A percentile compares a stretch with the other conserved stretches of the same genome.
These are phyloP conservation scores for Palythoa grandis DNA, from an alignment of 92 coral and sea anemone species.

Conservation along the genomic window DNA sequence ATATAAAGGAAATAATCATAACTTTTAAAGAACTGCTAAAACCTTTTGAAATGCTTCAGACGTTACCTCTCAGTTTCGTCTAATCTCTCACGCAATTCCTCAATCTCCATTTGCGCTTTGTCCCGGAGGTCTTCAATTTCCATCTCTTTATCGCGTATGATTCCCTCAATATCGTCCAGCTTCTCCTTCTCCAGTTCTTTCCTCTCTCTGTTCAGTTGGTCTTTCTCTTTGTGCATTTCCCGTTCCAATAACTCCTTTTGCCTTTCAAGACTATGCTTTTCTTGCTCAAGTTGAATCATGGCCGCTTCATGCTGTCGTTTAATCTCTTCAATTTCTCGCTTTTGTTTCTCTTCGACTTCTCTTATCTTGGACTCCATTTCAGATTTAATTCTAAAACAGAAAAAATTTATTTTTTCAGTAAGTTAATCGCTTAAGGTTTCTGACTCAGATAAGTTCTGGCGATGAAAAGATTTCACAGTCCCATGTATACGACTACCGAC, in stretches of 20 bases:
- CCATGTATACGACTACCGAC: not conserved
- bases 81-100: conserved; percentile 83
- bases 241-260: conserved; percentile 87
- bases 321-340: conserved; percentile 75
- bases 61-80: conserved; percentile 92
- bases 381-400: conserved; percentile 65
- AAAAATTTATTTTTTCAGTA: not conserved
- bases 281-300: conserved; percentile 75
- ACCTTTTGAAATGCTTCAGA: too few species aligned
- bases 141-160: conserved; percentile 83
- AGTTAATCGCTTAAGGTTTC: not conserved
- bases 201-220: conserved; percentile 79
- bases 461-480: not conserved
- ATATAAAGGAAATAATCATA: not conserved
- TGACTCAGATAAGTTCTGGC: not conserved
- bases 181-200: conserved; percentile 85
- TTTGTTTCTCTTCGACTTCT: conserved; percentile 72
- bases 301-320: conserved; percentile 71
- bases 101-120: conserved; percentile 93
- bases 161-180: conserved; percentile 86
- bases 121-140: conserved; percentile 90
- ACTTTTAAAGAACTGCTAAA: not conserved
- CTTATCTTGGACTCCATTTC: conserved; percentile 79
- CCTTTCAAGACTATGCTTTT: conserved; percentile 72
- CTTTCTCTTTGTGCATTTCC: conserved; percentile 83